Evolutionary conservation across 1,140 invertebrate genomes (phyloP), one percentile per base, ranked within the genome.

Genomic region (Drosophila aff.): DNA sequence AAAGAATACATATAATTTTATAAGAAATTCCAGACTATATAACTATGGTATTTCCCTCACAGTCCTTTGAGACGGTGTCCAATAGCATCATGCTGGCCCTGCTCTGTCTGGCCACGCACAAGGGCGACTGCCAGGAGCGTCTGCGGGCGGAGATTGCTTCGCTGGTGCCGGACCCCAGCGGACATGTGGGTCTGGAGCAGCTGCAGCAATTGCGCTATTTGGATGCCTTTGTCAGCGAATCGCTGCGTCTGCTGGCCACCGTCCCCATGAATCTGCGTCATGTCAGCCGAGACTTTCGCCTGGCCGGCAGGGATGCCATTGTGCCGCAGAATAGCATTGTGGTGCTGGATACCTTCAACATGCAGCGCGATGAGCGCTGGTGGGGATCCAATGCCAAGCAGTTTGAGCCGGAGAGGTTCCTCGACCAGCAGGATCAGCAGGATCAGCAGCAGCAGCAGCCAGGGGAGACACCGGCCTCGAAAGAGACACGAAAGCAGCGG

Each of bases 321-420:
- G 85, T 92, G 57, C 91, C 91, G 0, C 77, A 82, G 38, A 86
- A 91, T 26, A 91, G 89, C 43, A 87, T 91, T 9, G 69, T 92
- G 10, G 91, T 87, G 2, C 52, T 91, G 31, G 91, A 92, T 52
- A 91, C 79, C 21, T 92, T 92, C 50, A 92, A 91, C 53, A 87
- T 92, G 91, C 91, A 92, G 49, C 91, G 91, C 3, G 91, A 92
- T 26, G 64, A 67, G 18, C 66, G 50, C 13, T 77, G 74, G 79
- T 92, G 91, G 91, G 91, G 91, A 79, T 93, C 95, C 0, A 95
- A 96, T 81, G 96, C 97, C 2, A 94, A 95, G 28, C 91, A 91
- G 38, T 98, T 97, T 81, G 93, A 97, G 93, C 97, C 97, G 0
- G 96, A 97, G 52, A 94, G 96, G 74, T 98, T 97, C 85, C 91